Evolutionary conservation across 2,888 invertebrate species (phyloP), one percentile per base, ranked within the genome.

Genomic region (Caenorhabditis wallacei): DNA sequence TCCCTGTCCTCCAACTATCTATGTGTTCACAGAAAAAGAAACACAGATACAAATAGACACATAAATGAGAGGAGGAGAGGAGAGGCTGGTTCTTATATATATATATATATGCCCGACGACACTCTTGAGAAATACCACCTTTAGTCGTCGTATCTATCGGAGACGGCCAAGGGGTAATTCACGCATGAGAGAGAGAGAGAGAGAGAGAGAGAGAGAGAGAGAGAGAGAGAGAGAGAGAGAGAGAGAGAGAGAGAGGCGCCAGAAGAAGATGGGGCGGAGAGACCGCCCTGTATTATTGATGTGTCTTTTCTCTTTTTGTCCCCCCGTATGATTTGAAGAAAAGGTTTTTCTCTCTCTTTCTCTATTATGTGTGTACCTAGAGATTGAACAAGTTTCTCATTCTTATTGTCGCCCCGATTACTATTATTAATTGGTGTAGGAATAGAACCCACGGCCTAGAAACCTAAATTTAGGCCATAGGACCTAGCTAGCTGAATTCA

Each of bases 91-190:
- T 20, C 48, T 53, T 26, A 11, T 22, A 20, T n/a, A n/a, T n/a
- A n/a, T n/a, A n/a, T n/a, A n/a, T n/a, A n/a, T n/a, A n/a, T n/a
- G n/a, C 59, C 46, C 70, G 40, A 40, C 54, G 53, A 24, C 59
- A 59, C 75, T 56, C 75, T 76, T 64, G 68, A 76, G 76, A 76
- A 76, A 53, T 61, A 75, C 75, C 75, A 75, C 75, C 75, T 56
- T 56, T 54, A 54, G 57, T 51, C 30, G 16, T 16, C 24, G 30
- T 63, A 46, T 30, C 30, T 30, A 3, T 8, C 30, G 30, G 30
- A 3, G 30, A 30, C 30, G n/a, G n/a, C n/a, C n/a, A n/a, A n/a
- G n/a, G n/a, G 30, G 30, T 30, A 30, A 56, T 72, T 59, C 74
- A 74, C 56, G 74, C 66, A 66, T 35, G 20, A 51, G 64, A 64